Evolutionary conservation across 2,888 invertebrate species (phyloP), one percentile per base, ranked within the genome.

Genomic region (Agrilus cyanescens): DNA sequence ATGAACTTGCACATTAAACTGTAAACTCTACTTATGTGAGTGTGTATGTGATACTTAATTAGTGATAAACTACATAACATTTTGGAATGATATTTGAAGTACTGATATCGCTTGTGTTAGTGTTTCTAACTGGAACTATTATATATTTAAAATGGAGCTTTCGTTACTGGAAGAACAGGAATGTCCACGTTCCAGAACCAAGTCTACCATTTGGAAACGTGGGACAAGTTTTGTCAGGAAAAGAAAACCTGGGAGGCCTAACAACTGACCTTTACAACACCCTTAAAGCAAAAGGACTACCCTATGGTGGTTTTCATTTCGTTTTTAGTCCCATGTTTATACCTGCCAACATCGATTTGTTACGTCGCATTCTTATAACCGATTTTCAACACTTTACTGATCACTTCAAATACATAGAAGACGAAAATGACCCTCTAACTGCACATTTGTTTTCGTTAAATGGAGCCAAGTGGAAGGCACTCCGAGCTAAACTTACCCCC

Each of bases 311-410:
- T 12, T 37, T 48, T 14, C 57, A 53, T 37, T 45, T 50, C 7
- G 48, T 55, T 25, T 12, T 42, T 8, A 32, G 37, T 32, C 53
- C 53, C 12, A 31, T 44, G 4, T 49, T 50, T 10, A 38, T 57
- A 6, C 48, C 52, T 12, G 40, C 54, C 4, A 54, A 58, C 49
- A 42, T 57, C 16, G 56, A 60, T n/a, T 45, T 52, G 32, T 34
- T 55, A 7, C 57, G 57, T 43, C 64, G 66, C 34, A 62, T 80
- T 13, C 53, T 79, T 52, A 70, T 72, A 18, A 74, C 70, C 49
- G 78, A 80, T 51, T 80, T 77, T 49, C 63, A 63, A 4, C 63
- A 73, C 54, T 81, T 81, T 47, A 71, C 73, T 54, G 76, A 78
- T 45, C 74, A 78, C 38, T 78, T 77, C 0, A 60, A 72, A n/a